Percentiles rank a stretch among this genome's conserved stretches.
Conservation (phyloP, 1,140 invertebrate genomes). For the Trichomalopsis sarcophagae region DNA sequence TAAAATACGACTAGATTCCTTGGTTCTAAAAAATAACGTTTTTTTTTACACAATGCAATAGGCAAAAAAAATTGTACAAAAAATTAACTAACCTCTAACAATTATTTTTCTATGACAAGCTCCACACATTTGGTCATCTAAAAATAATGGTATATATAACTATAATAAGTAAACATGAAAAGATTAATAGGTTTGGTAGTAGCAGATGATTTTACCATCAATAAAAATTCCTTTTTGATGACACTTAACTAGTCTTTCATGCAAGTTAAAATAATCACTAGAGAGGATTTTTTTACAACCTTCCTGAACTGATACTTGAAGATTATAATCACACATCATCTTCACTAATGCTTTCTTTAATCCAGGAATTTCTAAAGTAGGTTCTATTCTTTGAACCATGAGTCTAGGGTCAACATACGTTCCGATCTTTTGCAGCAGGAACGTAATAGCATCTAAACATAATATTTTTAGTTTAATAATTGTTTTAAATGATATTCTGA, state of each 20-base stretch:
- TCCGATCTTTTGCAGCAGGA: conserved; percentile 86
- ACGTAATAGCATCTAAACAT: conserved; percentile 82
- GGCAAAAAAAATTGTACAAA: conserved; percentile 44
- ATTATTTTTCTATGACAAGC: conserved; percentile 85
- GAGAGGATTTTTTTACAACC: conserved; percentile 92
- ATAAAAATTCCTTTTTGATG: conserved; percentile 87
- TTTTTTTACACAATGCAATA: conserved; percentile 54
- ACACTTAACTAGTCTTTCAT: conserved; percentile 85
- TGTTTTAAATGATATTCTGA: not conserved
- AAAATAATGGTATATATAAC: conserved; percentile 65
- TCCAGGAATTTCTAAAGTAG: conserved; percentile 90
- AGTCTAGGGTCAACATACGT: conserved; percentile 94
- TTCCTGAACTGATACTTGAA: conserved; percentile 93
- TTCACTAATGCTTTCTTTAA: conserved; percentile 93
- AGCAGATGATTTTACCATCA: conserved; percentile 72
- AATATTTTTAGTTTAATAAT: conserved; percentile 24
- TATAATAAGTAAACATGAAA: conserved; percentile 29
- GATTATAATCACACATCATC: conserved; percentile 96
- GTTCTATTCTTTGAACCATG: conserved; percentile 89
- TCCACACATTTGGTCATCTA: conserved; percentile 84
- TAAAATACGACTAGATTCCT: conserved; percentile 88
- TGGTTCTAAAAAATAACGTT: conserved; percentile 74
- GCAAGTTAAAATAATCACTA: conserved; percentile 92
- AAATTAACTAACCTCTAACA: conserved; percentile 76
- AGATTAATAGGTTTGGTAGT: not conserved